phyloP scores from a whole-genome alignment of 2,797 vertebrate genomes.

The Sparidentex hasta region DNA sequence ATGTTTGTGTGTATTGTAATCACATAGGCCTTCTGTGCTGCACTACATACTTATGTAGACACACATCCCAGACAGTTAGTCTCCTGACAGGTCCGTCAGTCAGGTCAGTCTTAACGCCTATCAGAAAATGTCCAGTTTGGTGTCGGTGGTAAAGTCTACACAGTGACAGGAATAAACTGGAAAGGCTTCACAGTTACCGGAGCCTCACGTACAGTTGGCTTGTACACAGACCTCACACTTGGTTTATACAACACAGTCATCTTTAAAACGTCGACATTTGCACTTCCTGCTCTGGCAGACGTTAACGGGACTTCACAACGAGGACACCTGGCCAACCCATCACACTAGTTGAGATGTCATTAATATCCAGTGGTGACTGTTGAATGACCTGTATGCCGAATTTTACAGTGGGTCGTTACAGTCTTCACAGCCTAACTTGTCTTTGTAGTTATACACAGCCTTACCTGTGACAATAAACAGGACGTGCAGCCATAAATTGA shows the following conservation, averaged over 20 bases:
- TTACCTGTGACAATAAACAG: background rate
- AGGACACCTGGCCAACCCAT: constrained; percentile 5
- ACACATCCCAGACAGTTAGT: background rate
- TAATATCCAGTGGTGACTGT: background rate
- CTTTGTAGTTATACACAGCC: background rate
- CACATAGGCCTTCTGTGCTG: background rate
- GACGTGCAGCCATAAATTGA: background rate
- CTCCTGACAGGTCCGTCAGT: background rate
- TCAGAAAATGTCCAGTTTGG: constrained; percentile 14
- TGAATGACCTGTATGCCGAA: background rate
- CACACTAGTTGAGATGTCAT: background rate
- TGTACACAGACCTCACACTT: background rate
- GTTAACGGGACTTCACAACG: constrained; percentile 1
- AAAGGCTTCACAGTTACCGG: background rate
- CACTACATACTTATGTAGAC: background rate
- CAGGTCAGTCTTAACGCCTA: constrained; percentile 25
- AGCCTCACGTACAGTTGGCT: constrained; percentile 17
- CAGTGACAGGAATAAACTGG: fast-evolving
- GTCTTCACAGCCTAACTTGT: background rate
- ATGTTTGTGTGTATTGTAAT: background rate
- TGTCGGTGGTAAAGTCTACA: background rate
- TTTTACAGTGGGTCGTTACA: background rate
- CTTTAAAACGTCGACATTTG: constrained; percentile 5
- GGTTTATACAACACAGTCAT: background rate
- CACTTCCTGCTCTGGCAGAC: background rate